Percentiles rank a stretch among this genome's conserved stretches.
Conservation (phyloP, 2,888 invertebrate species). For the Nemotelus pantherinus region DNA sequence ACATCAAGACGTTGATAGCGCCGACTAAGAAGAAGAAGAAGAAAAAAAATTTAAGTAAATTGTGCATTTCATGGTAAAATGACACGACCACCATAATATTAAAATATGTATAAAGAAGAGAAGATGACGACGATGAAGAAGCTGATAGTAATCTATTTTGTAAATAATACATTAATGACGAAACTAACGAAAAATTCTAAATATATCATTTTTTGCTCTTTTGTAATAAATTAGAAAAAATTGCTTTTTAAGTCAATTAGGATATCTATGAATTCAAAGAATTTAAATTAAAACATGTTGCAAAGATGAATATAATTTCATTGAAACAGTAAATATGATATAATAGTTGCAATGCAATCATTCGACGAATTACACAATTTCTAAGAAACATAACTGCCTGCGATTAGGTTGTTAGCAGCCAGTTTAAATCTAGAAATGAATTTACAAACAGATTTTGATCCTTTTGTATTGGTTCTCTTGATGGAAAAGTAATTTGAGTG, state of each 20-base stretch:
- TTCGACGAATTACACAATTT: background rate
- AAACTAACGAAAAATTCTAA: slow-evolving; percentile 43
- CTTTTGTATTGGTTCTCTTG: no score
- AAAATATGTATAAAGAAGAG: slow-evolving; percentile 20
- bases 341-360: slow-evolving; percentile 27
- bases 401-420: no score
- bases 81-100: slow-evolving; percentile 34
- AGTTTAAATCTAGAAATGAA: no score
- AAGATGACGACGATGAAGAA: background rate
- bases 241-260: slow-evolving; percentile 47
- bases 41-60: slow-evolving; percentile 16
- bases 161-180: slow-evolving; percentile 29
- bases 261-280: slow-evolving; percentile 39
- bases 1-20: slow-evolving; percentile 38
- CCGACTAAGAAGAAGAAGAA: slow-evolving; percentile 11
- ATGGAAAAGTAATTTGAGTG: no score
- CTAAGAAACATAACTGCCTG: background rate
- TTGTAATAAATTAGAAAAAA: slow-evolving; percentile 41
- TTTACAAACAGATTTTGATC: no score
- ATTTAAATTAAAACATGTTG: slow-evolving; percentile 26
- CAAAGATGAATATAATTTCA: slow-evolving; percentile 24
- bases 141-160: slow-evolving; percentile 18
- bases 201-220: slow-evolving; percentile 45
- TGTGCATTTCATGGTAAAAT: slow-evolving; percentile 32
- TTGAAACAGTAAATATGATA: slow-evolving; percentile 11